These are phyloP conservation scores for Trididemnum miniatum DNA, from an alignment of 23 tunicate genomes.

Conservation along the genomic window DNA sequence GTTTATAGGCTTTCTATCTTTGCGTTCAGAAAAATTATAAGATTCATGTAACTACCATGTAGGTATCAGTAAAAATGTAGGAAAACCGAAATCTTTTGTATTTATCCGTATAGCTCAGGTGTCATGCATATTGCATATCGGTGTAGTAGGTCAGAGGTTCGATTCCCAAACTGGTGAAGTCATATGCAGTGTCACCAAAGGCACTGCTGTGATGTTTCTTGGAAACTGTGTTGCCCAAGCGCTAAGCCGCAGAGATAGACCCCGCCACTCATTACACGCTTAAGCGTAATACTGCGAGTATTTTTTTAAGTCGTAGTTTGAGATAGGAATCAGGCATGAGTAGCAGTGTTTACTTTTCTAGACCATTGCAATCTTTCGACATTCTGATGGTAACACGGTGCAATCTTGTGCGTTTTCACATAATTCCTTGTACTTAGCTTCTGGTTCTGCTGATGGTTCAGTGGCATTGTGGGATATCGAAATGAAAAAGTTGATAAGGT, in stretches of 20 bases:
- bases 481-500: slow-evolving; percentile 50
- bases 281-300: not conserved
- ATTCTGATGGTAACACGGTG: slow-evolving; percentile 63
- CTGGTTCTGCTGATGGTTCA: slow-evolving; percentile 92
- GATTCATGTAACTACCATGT: too few species aligned
- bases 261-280: too few species aligned
- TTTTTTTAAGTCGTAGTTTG: not conserved
- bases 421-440: slow-evolving; percentile 41
- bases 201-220: too few species aligned
- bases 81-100: too few species aligned
- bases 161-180: not conserved
- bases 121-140: too few species aligned
- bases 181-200: not conserved
- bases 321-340: not conserved
- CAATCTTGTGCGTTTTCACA: slow-evolving; percentile 78
- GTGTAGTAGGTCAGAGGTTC: too few species aligned
- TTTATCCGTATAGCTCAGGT: too few species aligned
- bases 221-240: too few species aligned
- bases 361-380: slow-evolving; percentile 63
- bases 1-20: too few species aligned
- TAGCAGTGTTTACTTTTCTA: not conserved
- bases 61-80: too few species aligned
- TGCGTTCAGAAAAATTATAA: too few species aligned
- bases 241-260: too few species aligned
- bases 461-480: slow-evolving; percentile 85